Conservation (phyloP, 1,140 invertebrate genomes). For the Pseudomyrmex pallidus region DNA sequence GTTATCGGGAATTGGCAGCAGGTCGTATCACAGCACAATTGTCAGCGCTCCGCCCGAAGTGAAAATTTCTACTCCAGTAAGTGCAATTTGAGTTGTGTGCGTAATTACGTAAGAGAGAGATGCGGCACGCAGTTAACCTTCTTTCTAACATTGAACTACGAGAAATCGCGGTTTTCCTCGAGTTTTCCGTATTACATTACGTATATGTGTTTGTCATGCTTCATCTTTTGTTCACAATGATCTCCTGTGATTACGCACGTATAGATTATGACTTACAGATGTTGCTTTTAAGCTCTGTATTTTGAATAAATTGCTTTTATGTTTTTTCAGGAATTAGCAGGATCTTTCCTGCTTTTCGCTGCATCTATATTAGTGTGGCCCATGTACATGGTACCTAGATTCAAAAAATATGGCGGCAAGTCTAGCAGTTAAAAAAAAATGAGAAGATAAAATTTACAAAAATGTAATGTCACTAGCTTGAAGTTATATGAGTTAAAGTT, state of each 20-base stretch:
- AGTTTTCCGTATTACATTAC: neutral
- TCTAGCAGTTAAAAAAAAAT: neutral
- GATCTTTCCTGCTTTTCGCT: neutral
- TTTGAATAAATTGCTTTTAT: no score
- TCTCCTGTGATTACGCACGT: neutral
- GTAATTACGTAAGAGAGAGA: constrained; percentile 22
- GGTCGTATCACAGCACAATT: neutral
- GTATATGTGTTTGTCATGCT: no score
- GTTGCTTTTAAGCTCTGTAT: no score
- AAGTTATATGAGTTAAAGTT: neutral
- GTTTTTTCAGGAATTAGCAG: no score
- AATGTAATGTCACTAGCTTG: neutral
- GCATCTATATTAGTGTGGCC: neutral
- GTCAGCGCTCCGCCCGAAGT: constrained; percentile 1
- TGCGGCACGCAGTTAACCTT: neutral
- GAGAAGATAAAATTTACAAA: no score
- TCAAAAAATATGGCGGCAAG: neutral
- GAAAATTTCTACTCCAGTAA: constrained; percentile 13
- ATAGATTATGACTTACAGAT: neutral
- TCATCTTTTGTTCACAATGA: no score
- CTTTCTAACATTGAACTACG: neutral
- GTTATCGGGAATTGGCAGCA: neutral
- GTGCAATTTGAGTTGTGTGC: neutral
- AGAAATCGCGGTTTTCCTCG: no score
- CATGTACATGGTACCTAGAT: constrained; percentile 30